Base-by-base conservation (phyloP, 1,140 invertebrate species). In the Ditylenchus dipsaci region DNA sequence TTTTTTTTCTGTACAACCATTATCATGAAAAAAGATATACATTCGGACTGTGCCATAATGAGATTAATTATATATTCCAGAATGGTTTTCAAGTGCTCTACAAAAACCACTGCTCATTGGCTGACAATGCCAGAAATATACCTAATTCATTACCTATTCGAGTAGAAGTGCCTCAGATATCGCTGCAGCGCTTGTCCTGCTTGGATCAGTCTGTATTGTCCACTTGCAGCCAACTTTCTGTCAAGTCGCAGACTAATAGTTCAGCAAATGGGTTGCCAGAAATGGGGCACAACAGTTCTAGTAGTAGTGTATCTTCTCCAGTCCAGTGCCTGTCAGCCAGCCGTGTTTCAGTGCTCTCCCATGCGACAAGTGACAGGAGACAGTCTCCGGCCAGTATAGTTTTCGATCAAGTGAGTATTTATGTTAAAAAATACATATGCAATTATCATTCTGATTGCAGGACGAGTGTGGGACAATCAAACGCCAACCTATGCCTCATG, bases 401-500 rank as follows among this genome's bases (percentile, higher is more conserved):
- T 53, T 73, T 73, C 47, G 71, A 74, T 57, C 71, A 75, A 33
- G 71, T 70, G n/a, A 23, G 66, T 30, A 0, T 63, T 7, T 45
- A n/a, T 19, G 33, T 38, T 11, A 38, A 5, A 5, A 38, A 38
- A 38, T 11, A 38, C 11, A 38, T 67, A 23, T 57, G 13, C 3
- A 33, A 65, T 65, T 65, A 9, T 13, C 26, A 23, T 27, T 42
- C 13, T 47, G 23, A 47, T 30, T 15, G 42, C 1, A 74, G 75
- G 75, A 76, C 45, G 74, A 76, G 38, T 76, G 74, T 47, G 74
- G 74, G 9, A 76, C 74, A 26, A 76, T 76, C 27, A 78, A 71
- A 60, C 65, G 67, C 21, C 71, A 72, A 57, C 70, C 63, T 21
- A 42, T 26, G 19, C 53, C 45, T 21, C 3, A n/a, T n/a, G 59